A percentile compares a stretch with the other conserved stretches of the same genome.
Conservation (phyloP, 2,113 vertebrate species). For the Otolemur garnettii region DNA sequence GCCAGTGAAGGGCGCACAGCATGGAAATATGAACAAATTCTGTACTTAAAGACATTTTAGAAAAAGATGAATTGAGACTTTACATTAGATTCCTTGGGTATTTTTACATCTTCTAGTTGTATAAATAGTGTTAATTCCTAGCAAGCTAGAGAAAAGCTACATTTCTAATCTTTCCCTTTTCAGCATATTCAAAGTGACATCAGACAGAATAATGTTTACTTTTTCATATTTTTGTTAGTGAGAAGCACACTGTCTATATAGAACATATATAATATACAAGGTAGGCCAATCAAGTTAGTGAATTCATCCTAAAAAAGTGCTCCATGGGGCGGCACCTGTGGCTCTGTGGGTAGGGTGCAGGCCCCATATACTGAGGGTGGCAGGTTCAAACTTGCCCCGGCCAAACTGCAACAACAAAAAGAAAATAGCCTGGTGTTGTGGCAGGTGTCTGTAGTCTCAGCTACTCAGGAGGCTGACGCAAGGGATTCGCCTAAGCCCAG, state of each 20-base stretch:
- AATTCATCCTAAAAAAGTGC: too few relatives aligned
- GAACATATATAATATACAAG: background rate
- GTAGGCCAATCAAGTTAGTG: too few relatives aligned
- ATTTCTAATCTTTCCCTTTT: conserved; percentile 4
- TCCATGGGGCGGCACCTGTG: too few relatives aligned
- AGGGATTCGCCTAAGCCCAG: too few relatives aligned
- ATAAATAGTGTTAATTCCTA: background rate
- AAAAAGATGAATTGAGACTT: background rate
- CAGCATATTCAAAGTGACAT: background rate
- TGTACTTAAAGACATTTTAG: background rate
- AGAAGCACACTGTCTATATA: background rate
- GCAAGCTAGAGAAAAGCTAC: background rate
- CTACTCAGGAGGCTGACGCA: too few relatives aligned
- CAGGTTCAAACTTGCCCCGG: too few relatives aligned
- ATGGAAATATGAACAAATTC: background rate
- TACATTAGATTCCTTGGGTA: background rate
- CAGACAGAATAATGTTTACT: background rate
- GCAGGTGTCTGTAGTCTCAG: too few relatives aligned
- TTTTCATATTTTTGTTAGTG: background rate
- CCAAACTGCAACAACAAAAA: too few relatives aligned
- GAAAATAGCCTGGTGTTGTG: too few relatives aligned
- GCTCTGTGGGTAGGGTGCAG: too few relatives aligned
- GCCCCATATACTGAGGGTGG: too few relatives aligned
- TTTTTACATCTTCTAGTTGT: background rate
- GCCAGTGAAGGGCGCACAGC: background rate